These are phyloP conservation scores for Pomatorhinus ruficollis DNA, from an alignment of 2,113 vertebrate species.

Conservation along the genomic window DNA sequence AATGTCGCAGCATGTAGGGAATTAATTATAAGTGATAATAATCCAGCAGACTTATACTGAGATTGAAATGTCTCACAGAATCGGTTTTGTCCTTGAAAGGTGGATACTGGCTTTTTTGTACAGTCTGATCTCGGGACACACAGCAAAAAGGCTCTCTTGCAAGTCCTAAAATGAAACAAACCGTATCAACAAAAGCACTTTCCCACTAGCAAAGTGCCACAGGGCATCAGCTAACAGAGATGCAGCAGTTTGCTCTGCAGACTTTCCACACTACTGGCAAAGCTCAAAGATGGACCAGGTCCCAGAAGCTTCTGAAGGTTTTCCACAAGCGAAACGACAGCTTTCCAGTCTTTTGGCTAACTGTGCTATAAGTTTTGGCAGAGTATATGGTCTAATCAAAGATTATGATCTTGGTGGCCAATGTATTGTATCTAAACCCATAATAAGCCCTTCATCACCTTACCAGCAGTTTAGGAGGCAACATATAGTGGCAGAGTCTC, in stretches of 20 bases:
- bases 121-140: background rate
- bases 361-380: background rate
- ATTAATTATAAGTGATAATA: slow-evolving; percentile 38
- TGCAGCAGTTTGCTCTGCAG: background rate
- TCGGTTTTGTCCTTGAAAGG: background rate
- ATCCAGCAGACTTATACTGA: background rate
- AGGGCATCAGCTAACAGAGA: background rate
- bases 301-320: background rate
- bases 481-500: background rate
- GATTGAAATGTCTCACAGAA: slow-evolving; percentile 4
- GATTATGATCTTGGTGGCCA: background rate
- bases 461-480: background rate
- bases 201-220: background rate
- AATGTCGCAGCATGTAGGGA: background rate
- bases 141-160: background rate
- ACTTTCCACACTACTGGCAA: background rate
- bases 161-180: background rate
- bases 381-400: background rate
- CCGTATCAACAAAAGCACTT: background rate
- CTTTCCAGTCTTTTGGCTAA: background rate
- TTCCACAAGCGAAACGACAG: background rate
- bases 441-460: background rate
- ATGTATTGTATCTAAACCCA: background rate
- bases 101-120: background rate
- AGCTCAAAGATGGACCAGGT: background rate